These are phyloP conservation scores for Lipophrys pholis DNA, from an alignment of 2,113 vertebrate species.

Conservation along the genomic window DNA sequence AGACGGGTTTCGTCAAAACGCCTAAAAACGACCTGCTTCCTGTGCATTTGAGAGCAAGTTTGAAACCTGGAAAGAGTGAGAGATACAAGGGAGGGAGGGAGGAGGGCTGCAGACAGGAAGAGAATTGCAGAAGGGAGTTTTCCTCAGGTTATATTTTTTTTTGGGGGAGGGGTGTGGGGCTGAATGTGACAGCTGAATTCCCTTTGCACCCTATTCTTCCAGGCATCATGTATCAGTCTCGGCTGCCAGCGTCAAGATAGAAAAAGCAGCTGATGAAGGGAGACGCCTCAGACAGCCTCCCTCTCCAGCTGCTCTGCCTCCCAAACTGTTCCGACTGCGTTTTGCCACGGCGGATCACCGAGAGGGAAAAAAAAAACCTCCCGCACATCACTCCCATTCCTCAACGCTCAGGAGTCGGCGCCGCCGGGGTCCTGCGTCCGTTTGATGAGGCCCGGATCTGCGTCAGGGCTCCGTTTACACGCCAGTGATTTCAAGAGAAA, in stretches of 20 bases:
- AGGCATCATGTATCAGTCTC: constrained; percentile 48
- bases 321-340: not conserved
- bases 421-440: constrained; percentile 7
- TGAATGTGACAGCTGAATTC: constrained; percentile 62
- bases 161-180: constrained; percentile 1
- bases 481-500: too few species aligned
- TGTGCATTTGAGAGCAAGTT: constrained; percentile 37
- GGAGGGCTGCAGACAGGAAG: constrained; percentile 1
- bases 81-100: constrained; percentile 7
- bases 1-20: constrained; percentile 26
- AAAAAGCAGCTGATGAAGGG: constrained; percentile 49
- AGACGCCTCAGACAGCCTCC: constrained; percentile 39
- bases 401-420: constrained; percentile 19
- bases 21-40: constrained; percentile 35
- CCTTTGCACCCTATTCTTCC: constrained; percentile 55
- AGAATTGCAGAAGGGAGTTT: constrained; percentile 35
- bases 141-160: constrained; percentile 58
- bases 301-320: constrained; percentile 13
- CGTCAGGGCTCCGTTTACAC: too few species aligned
- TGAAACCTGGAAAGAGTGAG: constrained; percentile 42
- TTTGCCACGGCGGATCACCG: constrained; percentile 9
- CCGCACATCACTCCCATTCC: constrained; percentile 27
- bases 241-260: constrained; percentile 38
- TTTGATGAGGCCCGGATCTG: too few species aligned
- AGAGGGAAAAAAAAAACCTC: constrained; percentile 11